Percentiles rank a stretch among this genome's conserved stretches.
These are phyloP conservation scores for Phalacrocorax aristotelis DNA, from an alignment of 2,113 vertebrate species.

Conservation along the genomic window DNA sequence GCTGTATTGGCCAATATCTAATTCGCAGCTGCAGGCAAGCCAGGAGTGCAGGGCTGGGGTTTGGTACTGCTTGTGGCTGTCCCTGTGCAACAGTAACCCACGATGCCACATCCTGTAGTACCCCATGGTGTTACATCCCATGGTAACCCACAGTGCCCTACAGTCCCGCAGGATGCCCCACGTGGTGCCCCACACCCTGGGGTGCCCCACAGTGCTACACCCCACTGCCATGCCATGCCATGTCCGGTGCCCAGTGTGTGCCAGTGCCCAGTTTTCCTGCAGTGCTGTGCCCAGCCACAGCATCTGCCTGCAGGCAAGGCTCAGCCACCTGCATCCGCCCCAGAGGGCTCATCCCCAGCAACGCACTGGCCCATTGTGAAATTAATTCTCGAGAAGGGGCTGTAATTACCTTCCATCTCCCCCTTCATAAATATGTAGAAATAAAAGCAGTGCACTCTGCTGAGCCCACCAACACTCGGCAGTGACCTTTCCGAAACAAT, in stretches of 20 bases:
- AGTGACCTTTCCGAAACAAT: constrained; percentile 62
- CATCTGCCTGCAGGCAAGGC: background rate
- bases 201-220: background rate
- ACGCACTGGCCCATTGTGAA: background rate
- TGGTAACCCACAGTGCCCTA: too few species aligned
- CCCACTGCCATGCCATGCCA: accelerated
- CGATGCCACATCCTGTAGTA: background rate
- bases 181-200: accelerated
- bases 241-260: accelerated
- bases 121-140: background rate
- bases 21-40: background rate
- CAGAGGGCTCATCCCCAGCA: background rate
- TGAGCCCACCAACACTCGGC: constrained; percentile 25
- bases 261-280: accelerated
- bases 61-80: background rate
- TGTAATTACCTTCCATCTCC: background rate
- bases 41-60: too few species aligned
- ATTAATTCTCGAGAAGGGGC: background rate
- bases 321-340: background rate
- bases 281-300: background rate
- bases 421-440: background rate
- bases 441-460: background rate
- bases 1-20: background rate
- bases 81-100: accelerated
- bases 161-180: accelerated